Base-by-base conservation (phyloP, 2,888 invertebrate species). In the Aphodius sticticus region DNA sequence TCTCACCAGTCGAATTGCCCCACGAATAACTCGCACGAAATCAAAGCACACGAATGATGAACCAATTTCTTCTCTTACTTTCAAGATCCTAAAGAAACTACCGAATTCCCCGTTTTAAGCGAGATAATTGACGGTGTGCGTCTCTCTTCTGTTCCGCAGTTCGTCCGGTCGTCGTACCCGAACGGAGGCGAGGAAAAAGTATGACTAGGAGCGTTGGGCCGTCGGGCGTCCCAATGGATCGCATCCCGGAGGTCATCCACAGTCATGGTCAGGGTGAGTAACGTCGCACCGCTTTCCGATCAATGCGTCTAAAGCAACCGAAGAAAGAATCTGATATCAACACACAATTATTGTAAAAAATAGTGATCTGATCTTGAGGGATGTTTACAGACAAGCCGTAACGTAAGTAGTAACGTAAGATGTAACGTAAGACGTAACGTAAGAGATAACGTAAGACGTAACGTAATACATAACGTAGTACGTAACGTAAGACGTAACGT, bases 111-210 rank as follows among this genome's bases (percentile, higher is more conserved):
- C 74, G 36, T 36, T 15, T 74, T 74, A 74, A 74, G 74, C 74
- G 74, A 53, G 53, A 26, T 74, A 74, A 74, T 37, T 74, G 36
- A 74, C 36, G 36, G 74, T 74, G 37, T 74, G 36, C 74, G 37
- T 74, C 74, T 74, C 74, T 74, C 74, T 53, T 53, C 53, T 74
- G 36, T 78, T 80, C 87, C 87, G 76, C 93, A 96, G 96, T 95
- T 95, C 90, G 95, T 96, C 87, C 93, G 95, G 87, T 94, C 94
- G 88, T 93, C 92, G 89, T 93, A 90, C 88, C 92, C 91, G 86
- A 88, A 92, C 87, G 91, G 93, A 84, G 94, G 93, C 85, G 95
- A 95, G 90, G 95, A 95, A 88, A 95, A 95, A 90, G 95, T 95
- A 92, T 95, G 95, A 95, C 94, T 94, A 91, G 92, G 92, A 84